A percentile compares a stretch with the other conserved stretches of the same genome.
These are phyloP conservation scores for Eupeodes luniger DNA, from an alignment of 2,888 invertebrate genomes.

Conservation along the genomic window DNA sequence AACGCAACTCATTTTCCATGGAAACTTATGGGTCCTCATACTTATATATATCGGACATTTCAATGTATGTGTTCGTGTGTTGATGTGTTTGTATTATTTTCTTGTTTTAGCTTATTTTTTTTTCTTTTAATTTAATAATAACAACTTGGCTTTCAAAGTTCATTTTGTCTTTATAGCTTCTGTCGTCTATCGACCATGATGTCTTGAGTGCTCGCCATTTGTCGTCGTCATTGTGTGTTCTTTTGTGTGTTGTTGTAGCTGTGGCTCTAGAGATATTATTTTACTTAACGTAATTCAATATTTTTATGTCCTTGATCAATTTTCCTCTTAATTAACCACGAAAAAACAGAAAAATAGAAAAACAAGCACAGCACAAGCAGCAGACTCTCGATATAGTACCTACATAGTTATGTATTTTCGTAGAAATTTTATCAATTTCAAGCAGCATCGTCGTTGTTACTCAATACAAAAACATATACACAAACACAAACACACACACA, in stretches of 20 bases:
- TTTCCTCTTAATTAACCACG: constrained; percentile 69
- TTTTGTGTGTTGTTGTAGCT: background rate
- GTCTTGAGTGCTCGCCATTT: constrained; percentile 4
- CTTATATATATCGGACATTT: too few species aligned
- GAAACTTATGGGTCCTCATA: constrained; percentile 33
- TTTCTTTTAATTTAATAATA: constrained; percentile 49
- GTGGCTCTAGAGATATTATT: constrained; percentile 24
- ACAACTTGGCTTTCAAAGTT: constrained; percentile 26
- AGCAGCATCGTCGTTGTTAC: background rate
- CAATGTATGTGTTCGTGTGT: background rate
- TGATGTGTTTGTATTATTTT: background rate
- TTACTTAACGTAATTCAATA: constrained; percentile 52
- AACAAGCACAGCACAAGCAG: background rate
- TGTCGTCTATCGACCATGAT: constrained; percentile 20
- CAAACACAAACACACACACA: background rate
- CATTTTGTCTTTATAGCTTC: constrained; percentile 5
- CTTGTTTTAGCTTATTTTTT: constrained; percentile 10
- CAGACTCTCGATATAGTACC: background rate
- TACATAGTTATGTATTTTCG: constrained; percentile 7
- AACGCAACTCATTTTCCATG: constrained; percentile 43
- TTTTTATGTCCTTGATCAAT: constrained; percentile 69
- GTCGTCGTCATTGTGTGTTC: background rate
- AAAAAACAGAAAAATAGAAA: constrained; percentile 13
- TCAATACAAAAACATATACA: background rate
- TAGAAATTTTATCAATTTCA: constrained; percentile 23